Base-by-base conservation (phyloP, 2,888 invertebrate genomes). In the Latrodectus hesperus region DNA sequence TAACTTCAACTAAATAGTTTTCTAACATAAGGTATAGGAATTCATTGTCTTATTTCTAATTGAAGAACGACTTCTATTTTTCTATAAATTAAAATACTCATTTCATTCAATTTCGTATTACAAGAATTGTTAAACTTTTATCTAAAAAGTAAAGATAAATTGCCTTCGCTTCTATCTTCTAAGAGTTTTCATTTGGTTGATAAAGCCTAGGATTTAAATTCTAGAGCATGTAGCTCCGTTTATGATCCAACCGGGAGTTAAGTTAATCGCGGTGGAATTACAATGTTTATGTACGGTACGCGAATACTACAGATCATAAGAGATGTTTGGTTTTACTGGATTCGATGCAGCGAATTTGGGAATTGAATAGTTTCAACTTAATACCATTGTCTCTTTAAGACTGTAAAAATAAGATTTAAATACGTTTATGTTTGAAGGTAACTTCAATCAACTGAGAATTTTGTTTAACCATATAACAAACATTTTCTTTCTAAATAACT, bases 141-240 rank as follows among this genome's bases (percentile, higher is more conserved):
- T 38, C 38, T 6, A 38, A 38, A 38, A 38, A 38, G 1, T 38
- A 38, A 38, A 38, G 38, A 38, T 38, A 38, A 38, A 38, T 38
- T 38, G 38, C 38, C 38, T 38, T 38, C 55, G 3, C 26, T 22
- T 2, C 51, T 14, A 65, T 38, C 38, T 74, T 73, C 53, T 38
- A 14, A 74, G 73, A 67, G 73, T 81, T 81, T 81, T 81, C 81
- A 74, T 81, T 81, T 73, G 74, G 53, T 12, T 49, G 74, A 74
- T 74, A 81, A 74, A 81, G 52, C 67, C 67, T 14, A 11, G 53
- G 71, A 22, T 72, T 22, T 49, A 64, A 51, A 52, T 9, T 38
- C 11, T 16, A 60, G 60, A 11, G 26, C 55, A 17, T 60, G 5
- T 4, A 17, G 70, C 49, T n/a, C 9, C 38, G 53, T 74, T 81